Evolutionary conservation across 2,113 vertebrate genomes (phyloP), one percentile per base, ranked within the genome.

Genomic region (Aythya baeri): DNA sequence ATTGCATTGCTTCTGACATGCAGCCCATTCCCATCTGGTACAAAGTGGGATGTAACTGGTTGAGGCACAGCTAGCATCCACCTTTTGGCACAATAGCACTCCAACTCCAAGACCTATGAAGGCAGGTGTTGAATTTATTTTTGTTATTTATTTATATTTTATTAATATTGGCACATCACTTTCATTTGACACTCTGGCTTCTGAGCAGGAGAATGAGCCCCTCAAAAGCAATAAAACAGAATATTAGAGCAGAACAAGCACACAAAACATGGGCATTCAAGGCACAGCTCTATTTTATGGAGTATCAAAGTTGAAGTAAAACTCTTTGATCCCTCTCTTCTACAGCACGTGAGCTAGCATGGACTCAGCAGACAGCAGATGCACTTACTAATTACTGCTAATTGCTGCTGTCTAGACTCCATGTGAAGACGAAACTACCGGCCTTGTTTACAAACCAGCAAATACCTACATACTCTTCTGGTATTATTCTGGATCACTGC

Each of bases 361-460:
- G 59, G 67, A 27, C 65, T 54, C 61, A 77, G 83, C 71, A 94
- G 94, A 93, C 93, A 95, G 74, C 93, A 97, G 95, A 96, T 97
- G 96, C 57, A 68, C 72, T 88, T 80, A 71, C 92, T 97, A 95
- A 96, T 94, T 91, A 93, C 50, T 95, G 16, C 88, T 96, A 96
- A 96, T 93, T 95, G 73, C 65, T 89, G 44, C 92, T 96, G 95
- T 97, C 96, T 97, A 96, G 96, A 96, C 94, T 84, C 44, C 84
- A 89, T 79, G 76, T 92, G 86, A 96, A 94, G 78, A 29, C 78
- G 84, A 92, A 96, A 93, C 72, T 81, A 75, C 31, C 23, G 83
- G 58, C 66, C 36, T 59, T 96, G 91, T 95, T 97, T 96, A 94
- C 67, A 85, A 92, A 71, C 29, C n/a, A 81, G 44, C 44, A 92